Conservation (phyloP, 2,888 invertebrate species). For the Malthinus flaveolus region DNA sequence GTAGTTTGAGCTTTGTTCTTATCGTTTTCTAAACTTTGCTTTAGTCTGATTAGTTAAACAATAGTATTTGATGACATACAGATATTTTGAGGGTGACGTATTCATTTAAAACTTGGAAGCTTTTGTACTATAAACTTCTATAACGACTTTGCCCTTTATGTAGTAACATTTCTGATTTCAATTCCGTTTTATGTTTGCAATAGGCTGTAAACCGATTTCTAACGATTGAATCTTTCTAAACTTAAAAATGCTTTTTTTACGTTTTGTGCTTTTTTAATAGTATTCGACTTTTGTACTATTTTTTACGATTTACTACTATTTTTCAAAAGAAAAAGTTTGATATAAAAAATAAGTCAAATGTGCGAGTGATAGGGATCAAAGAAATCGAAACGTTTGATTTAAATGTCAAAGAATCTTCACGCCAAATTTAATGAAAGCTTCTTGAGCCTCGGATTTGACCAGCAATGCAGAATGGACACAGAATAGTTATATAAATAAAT, state of each 20-base stretch:
- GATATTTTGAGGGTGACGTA: constrained; percentile 13
- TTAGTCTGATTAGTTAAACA: constrained; percentile 21
- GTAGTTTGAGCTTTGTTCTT: constrained; percentile 1
- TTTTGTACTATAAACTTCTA: constrained; percentile 8
- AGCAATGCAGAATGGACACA: too few relatives aligned
- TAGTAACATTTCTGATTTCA: constrained; percentile 8
- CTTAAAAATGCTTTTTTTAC: background rate
- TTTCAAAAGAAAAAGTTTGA: too few relatives aligned
- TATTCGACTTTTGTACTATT: too few relatives aligned
- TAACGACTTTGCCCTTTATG: constrained; percentile 7
- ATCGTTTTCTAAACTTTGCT: constrained; percentile 23
- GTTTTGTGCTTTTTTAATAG: too few relatives aligned
- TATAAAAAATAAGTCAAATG: too few relatives aligned
- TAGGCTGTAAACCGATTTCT: constrained; percentile 4
- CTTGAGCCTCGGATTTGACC: too few relatives aligned
- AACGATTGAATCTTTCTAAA: constrained; percentile 2
- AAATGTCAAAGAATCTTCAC: too few relatives aligned
- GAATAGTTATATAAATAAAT: too few relatives aligned
- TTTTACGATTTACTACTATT: too few relatives aligned
- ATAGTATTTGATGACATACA: constrained; percentile 17
- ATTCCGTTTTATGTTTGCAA: constrained; percentile 7
- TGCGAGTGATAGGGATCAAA: too few relatives aligned
- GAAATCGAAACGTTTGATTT: too few relatives aligned
- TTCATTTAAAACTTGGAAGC: constrained; percentile 3
- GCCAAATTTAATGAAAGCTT: too few relatives aligned